Percentiles rank a stretch among this genome's conserved stretches.
These are phyloP conservation scores for Anthonomus grandis DNA, from an alignment of 1,140 invertebrate genomes.

Conservation along the genomic window DNA sequence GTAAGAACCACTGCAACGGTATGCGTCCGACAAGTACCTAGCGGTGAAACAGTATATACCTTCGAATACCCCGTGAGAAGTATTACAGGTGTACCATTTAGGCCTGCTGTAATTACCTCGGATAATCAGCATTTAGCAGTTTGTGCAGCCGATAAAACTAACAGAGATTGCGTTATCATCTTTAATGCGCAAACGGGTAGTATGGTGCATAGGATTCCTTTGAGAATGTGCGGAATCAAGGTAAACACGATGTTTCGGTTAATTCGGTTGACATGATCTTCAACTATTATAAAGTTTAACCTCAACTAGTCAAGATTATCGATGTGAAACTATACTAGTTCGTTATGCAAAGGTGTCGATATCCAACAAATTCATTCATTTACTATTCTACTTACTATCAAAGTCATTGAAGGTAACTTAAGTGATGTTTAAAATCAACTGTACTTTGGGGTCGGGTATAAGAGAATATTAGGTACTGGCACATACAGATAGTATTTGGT, in stretches of 20 bases:
- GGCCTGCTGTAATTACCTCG: constrained; percentile 72
- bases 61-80: constrained; percentile 75
- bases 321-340: too few species aligned
- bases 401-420: too few species aligned
- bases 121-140: constrained; percentile 77
- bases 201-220: constrained; percentile 71
- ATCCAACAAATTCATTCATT: too few species aligned
- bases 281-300: background rate
- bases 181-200: constrained; percentile 81
- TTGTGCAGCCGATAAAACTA: constrained; percentile 76
- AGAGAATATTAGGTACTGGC: too few species aligned
- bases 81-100: constrained; percentile 63
- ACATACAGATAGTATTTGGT: too few species aligned
- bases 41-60: constrained; percentile 70
- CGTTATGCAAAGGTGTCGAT: too few species aligned
- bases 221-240: constrained; percentile 64
- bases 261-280: background rate
- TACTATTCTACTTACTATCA: too few species aligned
- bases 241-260: constrained; percentile 49
- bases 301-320: too few species aligned
- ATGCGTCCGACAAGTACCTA: constrained; percentile 66
- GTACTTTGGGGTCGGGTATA: too few species aligned
- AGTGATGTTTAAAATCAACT: too few species aligned
- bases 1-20: constrained; percentile 62
- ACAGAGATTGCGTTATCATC: constrained; percentile 78